Conservation (phyloP, 2,888 invertebrate species). For the Kuschelorhynchus macadamiae region DNA sequence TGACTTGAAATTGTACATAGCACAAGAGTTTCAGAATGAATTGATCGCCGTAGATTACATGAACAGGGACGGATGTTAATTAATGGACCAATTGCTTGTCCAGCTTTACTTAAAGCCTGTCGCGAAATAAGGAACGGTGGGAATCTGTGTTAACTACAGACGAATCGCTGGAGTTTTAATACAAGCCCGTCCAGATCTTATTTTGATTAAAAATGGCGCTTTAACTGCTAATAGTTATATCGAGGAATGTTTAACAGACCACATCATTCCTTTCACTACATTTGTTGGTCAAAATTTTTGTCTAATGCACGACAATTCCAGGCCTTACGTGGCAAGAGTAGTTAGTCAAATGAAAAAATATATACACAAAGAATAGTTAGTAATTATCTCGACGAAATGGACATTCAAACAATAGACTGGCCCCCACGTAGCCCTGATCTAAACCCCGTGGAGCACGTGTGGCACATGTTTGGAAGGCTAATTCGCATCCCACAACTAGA, state of each 20-base stretch:
- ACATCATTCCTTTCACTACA: not conserved
- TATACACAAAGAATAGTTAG: no score
- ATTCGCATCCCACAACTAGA: no score
- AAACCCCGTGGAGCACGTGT: not conserved
- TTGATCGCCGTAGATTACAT: no score
- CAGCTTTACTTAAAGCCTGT: no score
- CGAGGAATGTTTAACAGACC: not conserved
- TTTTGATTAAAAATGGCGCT: slow-evolving; percentile 1
- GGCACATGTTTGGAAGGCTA: not conserved
- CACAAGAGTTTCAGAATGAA: no score
- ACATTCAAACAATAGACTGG: not conserved
- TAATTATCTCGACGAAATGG: not conserved
- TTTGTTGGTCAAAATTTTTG: not conserved
- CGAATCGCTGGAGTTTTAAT: no score
- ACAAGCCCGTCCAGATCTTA: not conserved
- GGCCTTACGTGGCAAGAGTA: not conserved
- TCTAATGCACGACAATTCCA: not conserved
- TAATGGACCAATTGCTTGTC: no score
- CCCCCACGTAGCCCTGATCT: not conserved
- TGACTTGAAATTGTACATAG: no score
- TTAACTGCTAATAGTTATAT: slow-evolving; percentile 1
- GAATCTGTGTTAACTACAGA: no score
- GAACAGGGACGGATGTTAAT: no score
- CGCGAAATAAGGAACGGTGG: no score
- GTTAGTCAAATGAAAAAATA: no score